A percentile compares a stretch with the other conserved stretches of the same genome.
Evolutionary conservation across 2,797 vertebrate genomes (phyloP).

Genomic region (Anableps anableps): DNA sequence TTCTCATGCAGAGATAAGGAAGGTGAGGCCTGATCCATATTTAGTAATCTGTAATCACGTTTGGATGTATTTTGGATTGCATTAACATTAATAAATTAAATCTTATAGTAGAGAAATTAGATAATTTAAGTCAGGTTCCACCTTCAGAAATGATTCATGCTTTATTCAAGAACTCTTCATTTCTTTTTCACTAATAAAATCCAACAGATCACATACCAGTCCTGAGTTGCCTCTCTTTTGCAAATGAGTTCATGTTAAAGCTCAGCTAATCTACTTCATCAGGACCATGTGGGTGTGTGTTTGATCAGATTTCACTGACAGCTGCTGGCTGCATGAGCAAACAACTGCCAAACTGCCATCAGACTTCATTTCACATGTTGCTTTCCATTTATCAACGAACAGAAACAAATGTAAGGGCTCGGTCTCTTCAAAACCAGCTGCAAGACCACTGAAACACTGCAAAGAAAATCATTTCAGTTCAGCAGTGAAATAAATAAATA

Average conservation of each 20-base stretch:
- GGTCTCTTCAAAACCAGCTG: neutral
- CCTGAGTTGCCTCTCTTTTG: neutral
- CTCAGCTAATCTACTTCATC: conserved; percentile 9
- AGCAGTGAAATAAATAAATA: neutral
- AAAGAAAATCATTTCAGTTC: neutral
- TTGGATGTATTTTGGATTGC: neutral
- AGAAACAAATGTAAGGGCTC: neutral
- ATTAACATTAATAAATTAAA: neutral
- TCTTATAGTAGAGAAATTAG: neutral
- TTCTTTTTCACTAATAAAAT: neutral
- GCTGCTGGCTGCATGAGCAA: conserved; percentile 7
- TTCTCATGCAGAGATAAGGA: neutral
- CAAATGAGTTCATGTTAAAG: neutral
- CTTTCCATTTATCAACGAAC: neutral
- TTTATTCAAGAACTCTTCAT: neutral
- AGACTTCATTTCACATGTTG: conserved; percentile 1
- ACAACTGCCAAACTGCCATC: conserved; percentile 27
- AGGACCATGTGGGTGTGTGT: conserved; percentile 15
- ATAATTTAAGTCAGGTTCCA: neutral
- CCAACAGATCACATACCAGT: neutral
- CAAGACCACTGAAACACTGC: neutral
- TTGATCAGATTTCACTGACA: conserved; percentile 37
- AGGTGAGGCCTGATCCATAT: neutral
- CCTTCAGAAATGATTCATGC: neutral
- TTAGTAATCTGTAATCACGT: neutral